Evolutionary conservation across 2,113 vertebrate genomes (phyloP).

Genomic region (Furnarius figulus): DNA sequence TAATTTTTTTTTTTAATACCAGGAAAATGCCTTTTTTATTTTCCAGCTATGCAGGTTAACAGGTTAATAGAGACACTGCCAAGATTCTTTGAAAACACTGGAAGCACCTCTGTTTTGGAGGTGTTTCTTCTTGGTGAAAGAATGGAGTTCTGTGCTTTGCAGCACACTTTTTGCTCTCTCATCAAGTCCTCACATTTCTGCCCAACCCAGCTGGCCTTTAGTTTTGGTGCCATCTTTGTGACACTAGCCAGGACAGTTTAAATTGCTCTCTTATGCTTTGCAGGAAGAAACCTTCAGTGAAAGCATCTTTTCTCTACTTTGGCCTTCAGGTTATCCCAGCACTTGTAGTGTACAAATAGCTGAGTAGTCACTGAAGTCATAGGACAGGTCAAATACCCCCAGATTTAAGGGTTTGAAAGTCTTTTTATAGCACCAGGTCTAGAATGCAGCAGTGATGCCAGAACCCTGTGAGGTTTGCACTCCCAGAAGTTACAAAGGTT

Average conservation of each 20-base stretch:
- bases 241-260: not conserved
- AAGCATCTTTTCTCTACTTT: not conserved
- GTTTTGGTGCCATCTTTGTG: not conserved
- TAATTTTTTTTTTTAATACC: not conserved
- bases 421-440: not conserved
- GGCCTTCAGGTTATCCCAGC: not conserved
- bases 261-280: not conserved
- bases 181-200: not conserved
- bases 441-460: not conserved
- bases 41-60: not conserved
- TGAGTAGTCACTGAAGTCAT: not conserved
- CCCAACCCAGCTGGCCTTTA: not conserved
- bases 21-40: not conserved
- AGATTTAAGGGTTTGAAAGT: not conserved
- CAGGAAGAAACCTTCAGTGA: not conserved
- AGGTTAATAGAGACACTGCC: not conserved
- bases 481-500: not conserved
- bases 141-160: not conserved
- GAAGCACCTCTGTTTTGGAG: not conserved
- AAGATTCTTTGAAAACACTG: not conserved
- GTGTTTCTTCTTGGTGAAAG: not conserved
- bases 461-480: not conserved
- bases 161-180: not conserved
- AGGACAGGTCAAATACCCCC: not conserved
- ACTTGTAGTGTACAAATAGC: not conserved